A percentile compares a stretch with the other conserved stretches of the same genome.
Evolutionary conservation across 2,113 vertebrate species (phyloP).

Genomic region (Rhynchomys soricoides): DNA sequence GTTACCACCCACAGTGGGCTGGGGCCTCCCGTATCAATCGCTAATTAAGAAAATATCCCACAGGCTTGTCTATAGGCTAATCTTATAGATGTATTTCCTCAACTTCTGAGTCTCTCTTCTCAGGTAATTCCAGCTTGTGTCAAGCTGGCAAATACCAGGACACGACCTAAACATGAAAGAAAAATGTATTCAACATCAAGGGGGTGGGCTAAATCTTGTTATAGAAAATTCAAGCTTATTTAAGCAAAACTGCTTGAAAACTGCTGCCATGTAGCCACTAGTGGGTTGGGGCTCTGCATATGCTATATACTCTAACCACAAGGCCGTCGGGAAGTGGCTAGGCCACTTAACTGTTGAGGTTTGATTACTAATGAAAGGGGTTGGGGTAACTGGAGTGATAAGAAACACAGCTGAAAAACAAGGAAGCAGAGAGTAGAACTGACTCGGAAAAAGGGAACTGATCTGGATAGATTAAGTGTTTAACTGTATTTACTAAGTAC

Average conservation of each 20-base stretch:
- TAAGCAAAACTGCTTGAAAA: conserved; percentile 18
- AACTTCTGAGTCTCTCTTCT: neutral
- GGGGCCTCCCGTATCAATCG: neutral
- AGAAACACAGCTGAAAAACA: neutral
- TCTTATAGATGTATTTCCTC: neutral
- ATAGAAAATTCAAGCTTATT: conserved; percentile 40
- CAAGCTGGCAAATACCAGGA: neutral
- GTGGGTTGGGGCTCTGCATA: neutral
- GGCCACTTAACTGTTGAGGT: neutral
- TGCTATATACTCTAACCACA: neutral
- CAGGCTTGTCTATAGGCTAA: neutral
- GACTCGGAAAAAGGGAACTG: neutral
- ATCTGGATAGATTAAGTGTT: conserved; percentile 7
- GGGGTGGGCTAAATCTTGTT: neutral
- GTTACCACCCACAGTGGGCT: neutral
- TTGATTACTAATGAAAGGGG: neutral
- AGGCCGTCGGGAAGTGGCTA: neutral
- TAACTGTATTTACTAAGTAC: conserved; percentile 25
- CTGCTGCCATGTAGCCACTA: neutral
- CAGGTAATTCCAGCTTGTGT: neutral
- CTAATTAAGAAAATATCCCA: neutral
- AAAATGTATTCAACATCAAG: neutral
- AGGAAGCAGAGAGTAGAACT: conserved; percentile 24
- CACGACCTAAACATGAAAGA: neutral
- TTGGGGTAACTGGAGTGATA: neutral